Evolutionary conservation across 1,140 invertebrate genomes (phyloP).

Genomic region (Drosophila gunungcola): DNA sequence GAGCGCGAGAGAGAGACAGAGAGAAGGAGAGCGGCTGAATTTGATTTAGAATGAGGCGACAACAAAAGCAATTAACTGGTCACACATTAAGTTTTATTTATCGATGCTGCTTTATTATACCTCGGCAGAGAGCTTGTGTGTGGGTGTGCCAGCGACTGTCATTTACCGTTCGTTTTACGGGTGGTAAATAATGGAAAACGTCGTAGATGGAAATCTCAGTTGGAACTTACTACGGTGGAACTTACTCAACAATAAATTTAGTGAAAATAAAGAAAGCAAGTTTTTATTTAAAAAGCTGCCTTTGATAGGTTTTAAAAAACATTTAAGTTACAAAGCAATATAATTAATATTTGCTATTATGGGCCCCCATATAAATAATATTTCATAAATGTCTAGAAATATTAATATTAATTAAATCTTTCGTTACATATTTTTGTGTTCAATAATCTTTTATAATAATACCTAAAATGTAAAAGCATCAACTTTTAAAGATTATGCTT

Average conservation of each 20-base stretch:
- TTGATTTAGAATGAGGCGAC: constrained; percentile 64
- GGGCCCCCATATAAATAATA: too few relatives aligned
- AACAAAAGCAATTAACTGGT: constrained; percentile 75
- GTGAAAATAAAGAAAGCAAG: too few relatives aligned
- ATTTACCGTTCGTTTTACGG: constrained; percentile 42
- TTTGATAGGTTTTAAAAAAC: background rate
- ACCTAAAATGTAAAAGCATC: too few relatives aligned
- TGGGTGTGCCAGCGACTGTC: constrained; percentile 38
- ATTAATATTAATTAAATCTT: too few relatives aligned
- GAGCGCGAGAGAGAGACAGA: constrained; percentile 14
- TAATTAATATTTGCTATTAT: too few relatives aligned
- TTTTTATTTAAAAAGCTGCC: too few relatives aligned
- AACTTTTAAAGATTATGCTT: too few relatives aligned
- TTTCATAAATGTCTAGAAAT: too few relatives aligned
- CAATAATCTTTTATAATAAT: too few relatives aligned
- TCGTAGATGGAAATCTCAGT: constrained; percentile 28
- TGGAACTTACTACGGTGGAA: constrained; percentile 9
- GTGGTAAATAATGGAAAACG: constrained; percentile 35
- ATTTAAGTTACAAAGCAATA: too few relatives aligned
- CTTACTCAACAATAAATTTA: too few relatives aligned
- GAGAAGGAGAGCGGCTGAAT: constrained; percentile 40
- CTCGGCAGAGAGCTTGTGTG: constrained; percentile 18
- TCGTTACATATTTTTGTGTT: too few relatives aligned
- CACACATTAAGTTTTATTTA: constrained; percentile 74
- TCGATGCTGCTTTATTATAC: constrained; percentile 58